Percentiles rank a stretch among this genome's conserved stretches.
Conservation (phyloP, 1,140 invertebrate species). For the Galendromus occidentalis region DNA sequence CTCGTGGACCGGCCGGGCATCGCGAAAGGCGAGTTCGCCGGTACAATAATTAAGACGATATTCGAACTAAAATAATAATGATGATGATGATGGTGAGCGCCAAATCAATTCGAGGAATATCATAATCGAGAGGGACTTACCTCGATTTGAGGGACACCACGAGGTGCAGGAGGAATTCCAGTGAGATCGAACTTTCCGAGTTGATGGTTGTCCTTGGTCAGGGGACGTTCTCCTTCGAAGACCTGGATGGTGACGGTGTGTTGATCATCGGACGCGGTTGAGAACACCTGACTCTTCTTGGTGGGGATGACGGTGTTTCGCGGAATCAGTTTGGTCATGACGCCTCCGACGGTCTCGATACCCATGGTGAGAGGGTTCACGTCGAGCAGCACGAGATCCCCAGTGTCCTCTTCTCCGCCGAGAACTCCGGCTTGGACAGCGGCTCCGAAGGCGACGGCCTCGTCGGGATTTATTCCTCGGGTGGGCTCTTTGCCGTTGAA, state of each 20-base stretch:
- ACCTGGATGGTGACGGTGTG: conserved; percentile 96
- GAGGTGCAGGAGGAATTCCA: conserved; percentile 87
- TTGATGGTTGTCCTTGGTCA: conserved; percentile 98
- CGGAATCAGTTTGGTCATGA: conserved; percentile 97
- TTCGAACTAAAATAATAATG: too few relatives aligned
- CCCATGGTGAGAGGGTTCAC: conserved; percentile 96
- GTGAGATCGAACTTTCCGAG: conserved; percentile 95
- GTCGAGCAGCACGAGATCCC: conserved; percentile 87
- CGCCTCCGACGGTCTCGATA: conserved; percentile 97
- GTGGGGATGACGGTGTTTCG: conserved; percentile 97
- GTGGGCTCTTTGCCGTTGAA: conserved; percentile 95
- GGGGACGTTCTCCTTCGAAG: conserved; percentile 89
- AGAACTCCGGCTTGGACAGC: conserved; percentile 86
- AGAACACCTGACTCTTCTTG: conserved; percentile 99
- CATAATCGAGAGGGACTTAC: not conserved
- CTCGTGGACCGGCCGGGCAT: too few relatives aligned
- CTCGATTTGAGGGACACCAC: conserved; percentile 87
- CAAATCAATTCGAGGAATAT: too few relatives aligned
- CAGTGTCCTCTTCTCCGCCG: conserved; percentile 34
- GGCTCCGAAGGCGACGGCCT: conserved; percentile 92
- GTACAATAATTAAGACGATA: too few relatives aligned
- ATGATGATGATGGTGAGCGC: too few relatives aligned
- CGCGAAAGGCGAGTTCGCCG: too few relatives aligned
- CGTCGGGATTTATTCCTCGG: conserved; percentile 93
- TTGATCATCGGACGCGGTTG: conserved; percentile 94